A percentile compares a stretch with the other conserved stretches of the same genome.
These are phyloP conservation scores for Tetrao urogallus DNA, from an alignment of 2,113 vertebrate species.

Conservation along the genomic window DNA sequence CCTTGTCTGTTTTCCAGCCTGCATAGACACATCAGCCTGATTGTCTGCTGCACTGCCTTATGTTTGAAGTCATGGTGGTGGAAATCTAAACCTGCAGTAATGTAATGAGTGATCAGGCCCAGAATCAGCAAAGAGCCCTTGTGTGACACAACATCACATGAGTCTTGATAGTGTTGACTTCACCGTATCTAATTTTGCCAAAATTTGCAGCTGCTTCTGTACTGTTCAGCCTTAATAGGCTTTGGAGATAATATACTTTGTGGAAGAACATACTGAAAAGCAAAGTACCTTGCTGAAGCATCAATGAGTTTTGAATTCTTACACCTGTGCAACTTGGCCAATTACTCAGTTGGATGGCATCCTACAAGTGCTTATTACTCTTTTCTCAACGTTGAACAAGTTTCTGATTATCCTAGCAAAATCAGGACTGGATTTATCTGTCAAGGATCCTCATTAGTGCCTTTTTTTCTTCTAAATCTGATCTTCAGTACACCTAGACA, in stretches of 20 bases:
- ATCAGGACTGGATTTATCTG: not conserved
- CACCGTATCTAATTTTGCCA: not conserved
- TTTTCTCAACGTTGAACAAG: not conserved
- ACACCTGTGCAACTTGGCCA: not conserved
- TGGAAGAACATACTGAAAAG: not conserved
- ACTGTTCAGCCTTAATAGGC: not conserved
- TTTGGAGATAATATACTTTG: not conserved
- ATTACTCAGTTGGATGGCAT: not conserved
- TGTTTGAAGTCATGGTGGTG: not conserved
- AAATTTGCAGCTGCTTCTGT: not conserved
- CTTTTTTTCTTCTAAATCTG: not conserved
- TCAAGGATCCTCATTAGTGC: not conserved
- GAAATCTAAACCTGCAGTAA: not conserved
- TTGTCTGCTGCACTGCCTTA: not conserved
- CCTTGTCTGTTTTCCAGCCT: not conserved
- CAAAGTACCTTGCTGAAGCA: not conserved
- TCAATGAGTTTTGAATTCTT: slow-evolving; percentile 6
- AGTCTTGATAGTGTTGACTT: not conserved
- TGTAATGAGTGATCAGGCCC: not conserved
- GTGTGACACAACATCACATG: not conserved
- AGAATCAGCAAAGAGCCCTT: not conserved
- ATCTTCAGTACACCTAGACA: not conserved
- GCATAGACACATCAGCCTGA: not conserved
- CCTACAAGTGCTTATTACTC: not conserved
- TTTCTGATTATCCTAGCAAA: slow-evolving; percentile 10